Conservation (phyloP, 2,888 invertebrate genomes). For the Pristionchus arcanus region DNA sequence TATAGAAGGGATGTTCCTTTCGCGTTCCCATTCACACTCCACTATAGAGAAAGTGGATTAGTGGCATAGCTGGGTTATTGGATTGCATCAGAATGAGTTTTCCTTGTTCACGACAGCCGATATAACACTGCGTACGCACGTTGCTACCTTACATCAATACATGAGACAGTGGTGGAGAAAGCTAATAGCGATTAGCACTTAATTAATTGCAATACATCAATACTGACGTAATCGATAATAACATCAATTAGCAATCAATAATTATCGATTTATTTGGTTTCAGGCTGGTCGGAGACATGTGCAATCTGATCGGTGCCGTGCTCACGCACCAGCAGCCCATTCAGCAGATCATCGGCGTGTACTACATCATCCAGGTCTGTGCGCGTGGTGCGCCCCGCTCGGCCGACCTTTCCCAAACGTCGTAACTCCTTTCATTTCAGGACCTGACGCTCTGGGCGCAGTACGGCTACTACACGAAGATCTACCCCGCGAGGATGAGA, state of each 20-base stretch:
- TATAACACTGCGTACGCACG: neutral
- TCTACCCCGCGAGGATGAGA: constrained; percentile 62
- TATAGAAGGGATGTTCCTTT: neutral
- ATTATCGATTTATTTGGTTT: neutral
- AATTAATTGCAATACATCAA: neutral
- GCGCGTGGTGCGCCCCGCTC: neutral
- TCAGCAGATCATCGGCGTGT: constrained; percentile 78
- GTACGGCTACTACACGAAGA: constrained; percentile 74
- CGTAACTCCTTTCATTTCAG: constrained; percentile 56
- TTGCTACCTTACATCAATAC: neutral
- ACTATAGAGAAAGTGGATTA: neutral
- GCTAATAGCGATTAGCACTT: neutral
- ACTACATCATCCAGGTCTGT: constrained; percentile 72
- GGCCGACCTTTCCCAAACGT: constrained; percentile 22
- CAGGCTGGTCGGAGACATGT: constrained; percentile 55
- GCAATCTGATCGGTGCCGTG: constrained; percentile 77
- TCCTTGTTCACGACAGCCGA: neutral
- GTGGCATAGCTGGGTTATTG: neutral
- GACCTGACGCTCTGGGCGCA: constrained; percentile 76
- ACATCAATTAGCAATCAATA: neutral
- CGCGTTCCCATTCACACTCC: neutral
- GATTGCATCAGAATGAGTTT: neutral
- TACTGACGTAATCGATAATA: neutral
- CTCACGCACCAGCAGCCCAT: constrained; percentile 79
- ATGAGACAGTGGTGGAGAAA: neutral